These are phyloP conservation scores for Enteromius anoplus DNA, from an alignment of 2,797 vertebrate genomes.

Conservation along the genomic window DNA sequence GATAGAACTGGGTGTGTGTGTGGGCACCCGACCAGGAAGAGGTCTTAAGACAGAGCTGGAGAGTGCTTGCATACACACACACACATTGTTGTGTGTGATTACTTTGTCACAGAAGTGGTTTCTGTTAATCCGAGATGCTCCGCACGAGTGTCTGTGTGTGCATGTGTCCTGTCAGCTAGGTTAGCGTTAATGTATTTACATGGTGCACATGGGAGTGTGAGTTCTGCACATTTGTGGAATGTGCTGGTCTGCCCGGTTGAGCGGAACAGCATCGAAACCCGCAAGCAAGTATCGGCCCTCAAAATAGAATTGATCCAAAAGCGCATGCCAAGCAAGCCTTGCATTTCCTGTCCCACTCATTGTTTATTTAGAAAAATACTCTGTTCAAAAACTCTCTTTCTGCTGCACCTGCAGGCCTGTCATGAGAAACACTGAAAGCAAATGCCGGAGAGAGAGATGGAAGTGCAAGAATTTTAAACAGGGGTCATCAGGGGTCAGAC, in stretches of 20 bases:
- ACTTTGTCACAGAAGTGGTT: constrained; percentile 29
- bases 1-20: constrained; percentile 20
- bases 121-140: constrained; percentile 22
- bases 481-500: constrained; percentile 60
- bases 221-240: constrained; percentile 73
- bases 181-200: constrained; percentile 24
- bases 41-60: constrained; percentile 1
- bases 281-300: constrained; percentile 72
- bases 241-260: constrained; percentile 75
- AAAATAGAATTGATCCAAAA: constrained; percentile 62
- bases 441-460: not conserved
- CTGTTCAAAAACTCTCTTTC: not conserved
- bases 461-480: constrained; percentile 10
- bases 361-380: not conserved
- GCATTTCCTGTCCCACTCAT: constrained; percentile 66
- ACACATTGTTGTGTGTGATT: constrained; percentile 41
- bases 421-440: not conserved
- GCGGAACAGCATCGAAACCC: constrained; percentile 76
- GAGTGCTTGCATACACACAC: constrained; percentile 18
- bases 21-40: constrained; percentile 28
- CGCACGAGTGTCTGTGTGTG: constrained; percentile 55
- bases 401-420: not conserved
- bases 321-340: constrained; percentile 60
- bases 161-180: constrained; percentile 58
- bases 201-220: constrained; percentile 62